Evolutionary conservation across 2,797 vertebrate genomes (phyloP).

Genomic region (Ficedula albicollis): DNA sequence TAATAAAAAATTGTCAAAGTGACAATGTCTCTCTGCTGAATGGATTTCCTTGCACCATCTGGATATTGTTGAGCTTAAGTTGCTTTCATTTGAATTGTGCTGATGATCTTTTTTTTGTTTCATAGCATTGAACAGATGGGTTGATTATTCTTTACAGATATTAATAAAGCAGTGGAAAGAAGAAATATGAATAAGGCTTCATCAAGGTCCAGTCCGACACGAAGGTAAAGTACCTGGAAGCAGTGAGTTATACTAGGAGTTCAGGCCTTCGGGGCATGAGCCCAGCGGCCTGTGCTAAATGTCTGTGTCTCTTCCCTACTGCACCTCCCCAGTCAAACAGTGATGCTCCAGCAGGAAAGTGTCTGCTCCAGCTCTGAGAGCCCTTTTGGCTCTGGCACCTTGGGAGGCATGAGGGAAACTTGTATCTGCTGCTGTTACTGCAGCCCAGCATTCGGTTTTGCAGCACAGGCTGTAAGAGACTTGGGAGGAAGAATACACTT

Average conservation of each 20-base stretch:
- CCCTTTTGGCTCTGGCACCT: conserved; percentile 53
- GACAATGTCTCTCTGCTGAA: conserved; percentile 72
- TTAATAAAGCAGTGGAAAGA: conserved; percentile 99
- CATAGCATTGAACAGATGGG: conserved; percentile 97
- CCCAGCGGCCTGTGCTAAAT: conserved; percentile 68
- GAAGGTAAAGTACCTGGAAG: conserved; percentile 96
- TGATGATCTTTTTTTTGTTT: conserved; percentile 81
- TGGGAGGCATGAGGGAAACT: conserved; percentile 58
- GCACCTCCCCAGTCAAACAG: conserved; percentile 62
- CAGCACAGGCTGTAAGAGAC: conserved; percentile 31
- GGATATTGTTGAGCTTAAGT: conserved; percentile 72
- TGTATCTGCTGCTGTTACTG: conserved; percentile 52
- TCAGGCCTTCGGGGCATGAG: conserved; percentile 72
- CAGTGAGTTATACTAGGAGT: conserved; percentile 76
- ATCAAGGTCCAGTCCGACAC: conserved; percentile 95
- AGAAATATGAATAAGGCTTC: conserved; percentile 94
- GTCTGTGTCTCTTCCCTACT: conserved; percentile 68
- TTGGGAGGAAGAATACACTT: conserved; percentile 52
- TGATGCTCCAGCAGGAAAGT: conserved; percentile 57
- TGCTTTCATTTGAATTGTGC: conserved; percentile 81
- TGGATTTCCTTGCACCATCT: conserved; percentile 75
- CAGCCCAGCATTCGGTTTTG: conserved; percentile 49
- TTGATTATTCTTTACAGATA: conserved; percentile 99
- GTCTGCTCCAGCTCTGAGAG: conserved; percentile 46
- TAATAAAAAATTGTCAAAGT: conserved; percentile 75